Conservation (phyloP, 2,113 vertebrate species). For the Pipa parva region DNA sequence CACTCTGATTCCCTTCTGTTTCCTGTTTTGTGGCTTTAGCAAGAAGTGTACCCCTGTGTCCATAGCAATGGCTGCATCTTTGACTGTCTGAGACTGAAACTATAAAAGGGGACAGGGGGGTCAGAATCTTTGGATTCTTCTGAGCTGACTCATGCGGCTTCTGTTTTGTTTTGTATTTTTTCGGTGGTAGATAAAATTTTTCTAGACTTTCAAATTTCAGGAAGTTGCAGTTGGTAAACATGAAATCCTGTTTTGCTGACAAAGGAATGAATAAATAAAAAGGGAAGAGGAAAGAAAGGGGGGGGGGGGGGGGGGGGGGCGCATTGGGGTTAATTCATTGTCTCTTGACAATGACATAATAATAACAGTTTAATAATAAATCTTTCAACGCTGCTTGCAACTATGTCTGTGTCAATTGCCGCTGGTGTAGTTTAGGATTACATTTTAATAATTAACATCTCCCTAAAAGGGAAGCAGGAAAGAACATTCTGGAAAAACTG, state of each 20-base stretch:
- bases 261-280: conserved; percentile 2
- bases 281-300: conserved; percentile 12
- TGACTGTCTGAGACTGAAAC: conserved; percentile 36
- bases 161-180: conserved; percentile 21
- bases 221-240: conserved; percentile 39
- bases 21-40: conserved; percentile 36
- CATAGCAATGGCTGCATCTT: conserved; percentile 30
- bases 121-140: conserved; percentile 35
- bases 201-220: conserved; percentile 30
- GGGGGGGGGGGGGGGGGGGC: neutral
- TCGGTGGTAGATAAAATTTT: conserved; percentile 30
- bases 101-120: conserved; percentile 38
- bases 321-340: conserved; percentile 17
- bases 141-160: conserved; percentile 30
- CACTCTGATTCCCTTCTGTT: conserved; percentile 41
- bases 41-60: conserved; percentile 15
- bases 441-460: neutral
- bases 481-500: neutral
- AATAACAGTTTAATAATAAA: conserved; percentile 13
- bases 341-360: conserved; percentile 33
- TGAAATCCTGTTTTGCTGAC: conserved; percentile 37
- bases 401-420: neutral
- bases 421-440: neutral
- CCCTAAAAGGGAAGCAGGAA: neutral
- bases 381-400: neutral